A percentile compares a stretch with the other conserved stretches of the same genome.
Evolutionary conservation across 2,797 vertebrate species (phyloP).

Genomic region (Rhyacichthys aspro): DNA sequence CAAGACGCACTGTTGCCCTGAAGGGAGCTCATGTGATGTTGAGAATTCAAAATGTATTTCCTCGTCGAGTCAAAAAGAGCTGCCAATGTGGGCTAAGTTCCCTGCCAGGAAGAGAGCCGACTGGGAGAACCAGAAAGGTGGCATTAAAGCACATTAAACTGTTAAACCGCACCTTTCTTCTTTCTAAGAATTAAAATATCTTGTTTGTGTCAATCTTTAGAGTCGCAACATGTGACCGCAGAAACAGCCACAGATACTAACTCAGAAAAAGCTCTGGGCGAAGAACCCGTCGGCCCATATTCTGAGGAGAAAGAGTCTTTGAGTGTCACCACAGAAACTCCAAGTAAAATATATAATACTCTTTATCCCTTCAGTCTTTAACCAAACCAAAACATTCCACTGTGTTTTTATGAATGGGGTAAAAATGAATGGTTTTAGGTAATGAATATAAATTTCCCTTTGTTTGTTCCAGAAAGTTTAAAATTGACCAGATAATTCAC

Average conservation of each 20-base stretch:
- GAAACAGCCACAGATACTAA: not conserved
- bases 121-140: constrained; percentile 73
- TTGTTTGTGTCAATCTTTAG: constrained; percentile 19
- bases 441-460: no score
- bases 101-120: constrained; percentile 58
- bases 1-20: constrained; percentile 87
- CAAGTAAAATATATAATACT: no score
- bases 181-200: not conserved
- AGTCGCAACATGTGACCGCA: constrained; percentile 17
- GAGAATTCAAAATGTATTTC: constrained; percentile 63
- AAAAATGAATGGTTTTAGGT: no score
- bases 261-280: constrained; percentile 85
- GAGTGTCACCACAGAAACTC: no score
- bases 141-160: not conserved
- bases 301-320: not conserved
- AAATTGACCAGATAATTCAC: no score
- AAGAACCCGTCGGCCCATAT: constrained; percentile 40
- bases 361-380: no score
- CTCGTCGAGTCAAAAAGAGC: constrained; percentile 45
- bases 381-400: no score
- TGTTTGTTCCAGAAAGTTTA: no score
- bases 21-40: constrained; percentile 78
- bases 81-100: constrained; percentile 75
- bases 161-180: constrained; percentile 1
- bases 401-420: no score